Base-by-base conservation (phyloP, 2,888 invertebrate species). In the Ptilodon capucinus region DNA sequence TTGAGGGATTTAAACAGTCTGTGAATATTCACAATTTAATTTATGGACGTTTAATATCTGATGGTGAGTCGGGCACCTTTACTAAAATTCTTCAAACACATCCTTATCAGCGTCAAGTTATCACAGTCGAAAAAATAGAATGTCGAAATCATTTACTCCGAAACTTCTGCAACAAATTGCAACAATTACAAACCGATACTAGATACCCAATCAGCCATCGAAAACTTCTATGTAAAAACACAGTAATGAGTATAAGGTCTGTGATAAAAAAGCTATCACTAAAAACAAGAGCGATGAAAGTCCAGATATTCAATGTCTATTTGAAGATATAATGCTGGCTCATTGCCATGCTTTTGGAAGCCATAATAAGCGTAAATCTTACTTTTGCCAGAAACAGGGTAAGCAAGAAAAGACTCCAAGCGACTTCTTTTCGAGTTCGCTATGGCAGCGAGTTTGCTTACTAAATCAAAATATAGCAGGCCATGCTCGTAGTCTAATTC, bases 401-500 rank as follows among this genome's bases (percentile, higher is more conserved):
- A 19, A 39, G 19, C 21, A 19, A 39, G 39, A 39, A 39, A 39
- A 39, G 11, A 39, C 39, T 13, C 21, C 39, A 21, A 39, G 19
- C 13, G 39, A 39, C 13, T 39, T 21, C 21, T 39, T 13, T 18
- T 21, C n/a, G 39, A 39, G 21, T 13, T 41, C 11, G 30, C 30
- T 30, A 30, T 30, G 30, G 30, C 30, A 30, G 30, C 30, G n/a
- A 30, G 11, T 30, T 11, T 30, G 11, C 11, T 30, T n/a, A 30
- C n/a, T 30, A 9, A n/a, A 8, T 30, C 30, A 30, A 30, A 30
- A 30, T 30, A 28, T 5, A 9, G 48, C 54, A 0, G 40, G 25
- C 5, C 46, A 54, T 23, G 51, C 46, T 11, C 41, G 44, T 2
- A 57, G 56, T 7, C 48, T 54, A 40, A 39, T 48, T 14, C 13